phyloP scores from a whole-genome alignment of 2,888 invertebrate genomes.

The Heliconius charithonia region DNA sequence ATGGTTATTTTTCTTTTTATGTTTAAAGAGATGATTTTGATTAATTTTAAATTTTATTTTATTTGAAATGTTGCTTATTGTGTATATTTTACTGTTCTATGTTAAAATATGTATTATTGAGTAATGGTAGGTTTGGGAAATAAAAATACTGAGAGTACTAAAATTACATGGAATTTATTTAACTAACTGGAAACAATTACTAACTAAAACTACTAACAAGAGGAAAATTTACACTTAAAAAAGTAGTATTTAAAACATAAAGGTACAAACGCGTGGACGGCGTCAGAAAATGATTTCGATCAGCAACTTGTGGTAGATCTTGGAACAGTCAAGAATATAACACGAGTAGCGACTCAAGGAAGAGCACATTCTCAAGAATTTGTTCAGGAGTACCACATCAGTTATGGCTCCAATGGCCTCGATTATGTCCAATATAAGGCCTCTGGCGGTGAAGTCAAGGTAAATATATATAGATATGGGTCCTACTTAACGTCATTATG shows the following conservation, averaged over 20 bases:
- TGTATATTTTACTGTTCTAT: not conserved
- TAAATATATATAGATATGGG: conserved; percentile 69
- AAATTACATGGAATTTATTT: conserved; percentile 34
- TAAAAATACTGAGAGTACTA: conserved; percentile 19
- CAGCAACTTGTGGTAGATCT: conserved; percentile 96
- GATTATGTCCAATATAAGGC: conserved; percentile 96
- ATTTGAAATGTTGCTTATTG: not conserved
- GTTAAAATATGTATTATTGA: conserved; percentile 22
- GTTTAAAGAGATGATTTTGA: not conserved
- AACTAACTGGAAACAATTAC: conserved; percentile 39
- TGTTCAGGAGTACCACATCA: conserved; percentile 96
- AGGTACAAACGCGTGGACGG: conserved; percentile 97
- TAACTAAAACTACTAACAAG: conserved; percentile 38
- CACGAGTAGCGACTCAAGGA: conserved; percentile 94
- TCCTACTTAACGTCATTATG: conserved; percentile 9
- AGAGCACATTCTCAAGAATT: conserved; percentile 95
- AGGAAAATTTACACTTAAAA: conserved; percentile 29
- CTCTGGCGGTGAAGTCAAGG: conserved; percentile 94
- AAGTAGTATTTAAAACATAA: conserved; percentile 54
- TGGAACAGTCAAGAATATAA: conserved; percentile 93
- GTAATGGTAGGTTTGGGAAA: not conserved
- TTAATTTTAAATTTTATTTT: not conserved
- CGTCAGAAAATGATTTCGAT: conserved; percentile 94
- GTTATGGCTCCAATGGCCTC: conserved; percentile 95
- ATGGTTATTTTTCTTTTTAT: not conserved